Evolutionary conservation across 2,888 invertebrate species (phyloP), one percentile per base, ranked within the genome.

Genomic region (Sceliomorpha sp.): DNA sequence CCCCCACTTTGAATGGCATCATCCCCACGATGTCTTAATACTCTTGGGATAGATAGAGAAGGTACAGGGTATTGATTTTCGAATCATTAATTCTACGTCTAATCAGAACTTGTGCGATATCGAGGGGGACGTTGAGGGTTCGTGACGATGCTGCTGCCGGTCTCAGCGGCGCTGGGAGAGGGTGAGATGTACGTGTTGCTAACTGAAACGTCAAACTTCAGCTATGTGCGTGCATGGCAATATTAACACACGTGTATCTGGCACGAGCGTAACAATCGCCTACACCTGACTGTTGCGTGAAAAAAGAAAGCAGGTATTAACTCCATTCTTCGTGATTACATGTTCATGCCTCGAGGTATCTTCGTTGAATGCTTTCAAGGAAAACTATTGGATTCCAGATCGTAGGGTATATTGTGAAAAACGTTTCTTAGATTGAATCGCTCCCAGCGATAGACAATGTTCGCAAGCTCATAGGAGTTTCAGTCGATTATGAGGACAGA

Each of bases 21-120:
- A 50, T 42, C 68, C 63, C 77, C 72, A 50, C 74, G 75, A 75
- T 80, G 81, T 83, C 84, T 84, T 84, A 84, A 84, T 83, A 83
- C 83, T 79, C 81, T 69, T 70, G 71, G 60, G 70, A 45, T 56
- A 55, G 50, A 42, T 20, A 26, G 59, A 37, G 66, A 70, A 51
- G 55, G 64, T 32, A 37, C 48, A 39, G 72, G 78, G 85, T 88
- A 88, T 88, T 87, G 87, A 88, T 88, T 88, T 87, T 87, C 83
- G 82, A 86, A 87, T 87, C 86, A 87, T 87, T 87, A 87, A 87
- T 88, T 87, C 83, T 78, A 81, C 85, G 84, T 83, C 86, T 87
- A 87, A 88, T 88, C 87, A 87, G 82, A 84, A 77, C 75, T 76
- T 78, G 78, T 72, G 74, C 74, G 74, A 75, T 75, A 76, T 74